Evolutionary conservation across 2,797 vertebrate species (phyloP).

Genomic region (Sebastes oblongus): DNA sequence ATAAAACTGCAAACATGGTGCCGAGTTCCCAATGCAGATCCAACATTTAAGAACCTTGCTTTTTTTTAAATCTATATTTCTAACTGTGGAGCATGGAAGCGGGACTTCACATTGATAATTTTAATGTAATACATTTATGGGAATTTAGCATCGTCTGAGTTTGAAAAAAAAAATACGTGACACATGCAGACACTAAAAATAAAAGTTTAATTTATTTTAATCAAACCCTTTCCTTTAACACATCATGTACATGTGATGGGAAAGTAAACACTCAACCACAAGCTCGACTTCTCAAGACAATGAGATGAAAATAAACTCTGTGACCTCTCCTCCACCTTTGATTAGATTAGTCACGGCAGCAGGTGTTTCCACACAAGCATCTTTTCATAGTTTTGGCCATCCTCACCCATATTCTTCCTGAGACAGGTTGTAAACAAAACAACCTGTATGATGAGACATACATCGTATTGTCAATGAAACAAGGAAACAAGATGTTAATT

Average conservation of each 20-base stretch:
- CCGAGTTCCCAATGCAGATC: too few relatives aligned
- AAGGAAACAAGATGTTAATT: neutral
- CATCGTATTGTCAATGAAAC: neutral
- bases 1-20: too few relatives aligned
- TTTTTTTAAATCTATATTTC: too few relatives aligned
- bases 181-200: too few relatives aligned
- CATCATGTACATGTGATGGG: neutral
- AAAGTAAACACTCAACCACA: neutral
- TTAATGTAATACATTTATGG: too few relatives aligned
- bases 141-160: too few relatives aligned
- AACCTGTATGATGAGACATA: neutral
- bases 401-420: neutral
- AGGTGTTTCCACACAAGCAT: neutral
- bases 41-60: too few relatives aligned
- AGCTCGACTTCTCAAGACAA: neutral
- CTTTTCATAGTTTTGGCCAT: neutral
- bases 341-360: too few relatives aligned
- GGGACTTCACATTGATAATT: too few relatives aligned
- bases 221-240: neutral
- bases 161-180: too few relatives aligned
- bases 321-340: neutral
- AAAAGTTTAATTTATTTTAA: neutral
- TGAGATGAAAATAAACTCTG: neutral
- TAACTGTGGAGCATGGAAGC: too few relatives aligned
- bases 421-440: neutral